These are phyloP conservation scores for Battus philenor DNA, from an alignment of 1,140 invertebrate genomes.

Conservation along the genomic window DNA sequence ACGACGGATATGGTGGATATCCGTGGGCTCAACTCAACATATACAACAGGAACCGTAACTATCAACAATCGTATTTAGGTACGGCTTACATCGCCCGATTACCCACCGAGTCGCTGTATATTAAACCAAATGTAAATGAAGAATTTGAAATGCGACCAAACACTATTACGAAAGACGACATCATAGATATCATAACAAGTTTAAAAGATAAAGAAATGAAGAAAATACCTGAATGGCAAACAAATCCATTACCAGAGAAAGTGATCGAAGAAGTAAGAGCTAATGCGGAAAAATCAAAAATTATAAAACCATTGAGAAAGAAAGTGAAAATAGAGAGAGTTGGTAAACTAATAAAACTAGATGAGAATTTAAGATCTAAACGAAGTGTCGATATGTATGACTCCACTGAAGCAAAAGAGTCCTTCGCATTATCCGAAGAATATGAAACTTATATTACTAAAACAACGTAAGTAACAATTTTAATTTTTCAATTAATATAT, in stretches of 20 bases:
- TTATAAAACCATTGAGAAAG: conserved; percentile 42
- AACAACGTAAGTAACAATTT: conserved; percentile 44
- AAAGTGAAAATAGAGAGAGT: conserved; percentile 52
- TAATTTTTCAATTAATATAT: conserved; percentile 3
- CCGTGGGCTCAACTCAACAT: conserved; percentile 33
- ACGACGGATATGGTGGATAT: conserved; percentile 32
- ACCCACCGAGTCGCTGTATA: background rate
- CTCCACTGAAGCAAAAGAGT: background rate
- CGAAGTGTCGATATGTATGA: conserved; percentile 17
- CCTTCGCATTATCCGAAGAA: conserved; percentile 8
- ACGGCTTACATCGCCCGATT: conserved; percentile 1
- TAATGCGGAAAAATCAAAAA: conserved; percentile 37
- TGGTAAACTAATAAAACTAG: conserved; percentile 46
- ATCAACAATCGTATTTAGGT: conserved; percentile 20
- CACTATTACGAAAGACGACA: conserved; percentile 17
- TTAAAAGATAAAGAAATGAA: conserved; percentile 17
- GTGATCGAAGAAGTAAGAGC: conserved; percentile 52
- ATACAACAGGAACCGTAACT: conserved; percentile 26
- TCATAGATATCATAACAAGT: conserved; percentile 9
- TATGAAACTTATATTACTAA: conserved; percentile 45
- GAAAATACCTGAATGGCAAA: conserved; percentile 45
- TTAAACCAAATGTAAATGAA: conserved; percentile 9
- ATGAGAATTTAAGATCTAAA: conserved; percentile 40
- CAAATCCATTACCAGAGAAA: conserved; percentile 32
- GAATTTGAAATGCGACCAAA: conserved; percentile 2